A percentile compares a stretch with the other conserved stretches of the same genome.
phyloP scores from a whole-genome alignment of 2,797 vertebrate species.

The Anabacerthia variegaticeps region DNA sequence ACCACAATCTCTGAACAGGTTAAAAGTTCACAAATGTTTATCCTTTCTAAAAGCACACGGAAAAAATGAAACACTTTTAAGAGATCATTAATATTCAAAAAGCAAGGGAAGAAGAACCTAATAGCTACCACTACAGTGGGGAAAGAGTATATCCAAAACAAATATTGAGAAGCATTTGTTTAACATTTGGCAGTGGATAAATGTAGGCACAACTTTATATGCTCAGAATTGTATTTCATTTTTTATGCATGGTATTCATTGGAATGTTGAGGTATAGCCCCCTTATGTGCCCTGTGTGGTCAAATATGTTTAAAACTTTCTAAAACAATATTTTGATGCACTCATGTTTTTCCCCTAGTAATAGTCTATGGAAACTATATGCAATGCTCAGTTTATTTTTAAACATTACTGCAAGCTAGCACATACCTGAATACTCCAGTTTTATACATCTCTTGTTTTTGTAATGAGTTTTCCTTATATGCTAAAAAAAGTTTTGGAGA shows the following conservation, averaged over 20 bases:
- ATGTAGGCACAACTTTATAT: neutral
- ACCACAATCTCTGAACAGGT: neutral
- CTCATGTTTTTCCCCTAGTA: neutral
- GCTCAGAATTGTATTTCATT: neutral
- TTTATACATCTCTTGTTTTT: neutral
- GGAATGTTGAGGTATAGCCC: neutral
- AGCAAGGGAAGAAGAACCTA: neutral
- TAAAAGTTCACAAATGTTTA: neutral
- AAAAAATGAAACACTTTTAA: neutral
- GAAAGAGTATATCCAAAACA: neutral
- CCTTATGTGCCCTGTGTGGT: too few species aligned
- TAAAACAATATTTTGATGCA: neutral
- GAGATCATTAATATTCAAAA: neutral
- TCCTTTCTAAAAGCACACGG: neutral
- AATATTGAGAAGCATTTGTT: neutral
- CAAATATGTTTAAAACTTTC: neutral
- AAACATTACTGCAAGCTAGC: neutral
- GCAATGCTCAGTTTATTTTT: neutral
- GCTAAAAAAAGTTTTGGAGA: neutral
- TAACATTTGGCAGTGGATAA: neutral
- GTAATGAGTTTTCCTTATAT: neutral
- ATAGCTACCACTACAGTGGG: neutral
- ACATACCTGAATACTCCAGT: neutral
- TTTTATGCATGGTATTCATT: neutral
- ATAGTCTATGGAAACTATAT: neutral